Evolutionary conservation across 2,113 vertebrate species (phyloP).

Genomic region (Felis chaus): DNA sequence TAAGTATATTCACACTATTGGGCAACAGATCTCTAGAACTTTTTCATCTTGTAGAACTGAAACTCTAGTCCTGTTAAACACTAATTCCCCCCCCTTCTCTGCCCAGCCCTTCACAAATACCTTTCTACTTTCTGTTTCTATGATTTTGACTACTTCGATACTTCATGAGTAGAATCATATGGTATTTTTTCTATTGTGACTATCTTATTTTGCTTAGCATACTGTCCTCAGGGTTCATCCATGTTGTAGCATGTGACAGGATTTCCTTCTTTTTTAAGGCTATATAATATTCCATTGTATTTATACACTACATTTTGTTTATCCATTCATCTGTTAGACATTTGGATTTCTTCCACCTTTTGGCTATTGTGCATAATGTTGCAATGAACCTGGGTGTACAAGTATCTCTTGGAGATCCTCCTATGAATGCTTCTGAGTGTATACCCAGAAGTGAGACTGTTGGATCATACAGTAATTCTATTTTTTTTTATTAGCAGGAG

Average conservation of each 20-base stretch:
- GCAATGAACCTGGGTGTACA: not conserved
- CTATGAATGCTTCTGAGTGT: not conserved
- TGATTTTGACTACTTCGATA: not conserved
- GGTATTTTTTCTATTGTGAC: not conserved
- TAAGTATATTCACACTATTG: not conserved
- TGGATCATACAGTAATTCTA: not conserved
- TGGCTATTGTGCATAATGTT: not conserved
- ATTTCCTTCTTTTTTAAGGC: not conserved
- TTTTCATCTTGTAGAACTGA: constrained; percentile 12
- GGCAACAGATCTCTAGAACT: not conserved
- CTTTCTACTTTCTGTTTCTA: not conserved
- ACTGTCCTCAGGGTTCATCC: not conserved
- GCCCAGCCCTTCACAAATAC: not conserved
- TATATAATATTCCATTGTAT: not conserved
- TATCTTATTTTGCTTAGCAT: not conserved
- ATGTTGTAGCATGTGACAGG: not conserved
- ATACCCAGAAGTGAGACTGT: not conserved
- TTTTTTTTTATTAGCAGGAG: not conserved
- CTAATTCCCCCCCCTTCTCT: not conserved
- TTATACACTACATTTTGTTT: not conserved
- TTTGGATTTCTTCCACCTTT: not conserved
- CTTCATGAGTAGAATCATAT: not conserved
- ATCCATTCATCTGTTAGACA: not conserved
- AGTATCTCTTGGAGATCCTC: not conserved
- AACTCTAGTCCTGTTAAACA: not conserved